These are phyloP conservation scores for Steinernema khuongi DNA, from an alignment of 1,140 invertebrate genomes.

Conservation along the genomic window DNA sequence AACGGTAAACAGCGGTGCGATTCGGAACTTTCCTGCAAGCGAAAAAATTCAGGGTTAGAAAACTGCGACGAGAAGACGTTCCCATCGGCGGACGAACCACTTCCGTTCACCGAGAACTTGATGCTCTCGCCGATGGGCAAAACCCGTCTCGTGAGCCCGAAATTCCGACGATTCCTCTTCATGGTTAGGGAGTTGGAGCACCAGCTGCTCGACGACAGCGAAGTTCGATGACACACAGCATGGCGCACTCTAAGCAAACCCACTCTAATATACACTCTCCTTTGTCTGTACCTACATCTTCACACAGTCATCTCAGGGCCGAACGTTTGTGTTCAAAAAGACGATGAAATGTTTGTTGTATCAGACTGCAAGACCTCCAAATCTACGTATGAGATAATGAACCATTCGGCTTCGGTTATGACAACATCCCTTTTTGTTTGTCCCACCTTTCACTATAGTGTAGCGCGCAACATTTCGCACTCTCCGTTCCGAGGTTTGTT, in stretches of 20 bases:
- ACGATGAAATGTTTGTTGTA: too few species aligned
- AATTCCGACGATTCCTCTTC: constrained; percentile 44
- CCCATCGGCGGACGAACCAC: constrained; percentile 11
- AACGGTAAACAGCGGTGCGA: constrained; percentile 16
- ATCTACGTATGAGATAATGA: too few species aligned
- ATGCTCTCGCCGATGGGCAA: constrained; percentile 38
- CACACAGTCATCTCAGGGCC: too few species aligned
- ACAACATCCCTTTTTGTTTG: too few species aligned
- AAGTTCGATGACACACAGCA: constrained; percentile 17
- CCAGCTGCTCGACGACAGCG: constrained; percentile 41
- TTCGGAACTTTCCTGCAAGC: too few species aligned
- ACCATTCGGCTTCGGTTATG: too few species aligned
- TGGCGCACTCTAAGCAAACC: background rate
- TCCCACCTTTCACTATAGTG: too few species aligned
- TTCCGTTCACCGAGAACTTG: constrained; percentile 43
- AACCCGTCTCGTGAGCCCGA: constrained; percentile 38
- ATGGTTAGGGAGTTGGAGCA: constrained; percentile 47
- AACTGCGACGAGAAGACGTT: constrained; percentile 11
- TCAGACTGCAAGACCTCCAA: too few species aligned
- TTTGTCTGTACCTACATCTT: too few species aligned
- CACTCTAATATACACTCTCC: too few species aligned
- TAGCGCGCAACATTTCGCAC: too few species aligned
- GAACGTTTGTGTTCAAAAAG: too few species aligned
- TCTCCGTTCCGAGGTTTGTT: background rate
- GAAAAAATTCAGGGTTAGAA: constrained; percentile 20